Percentiles rank a stretch among this genome's conserved stretches.
phyloP scores from a whole-genome alignment of 2,113 vertebrate species.

The Anseranas semipalmata region DNA sequence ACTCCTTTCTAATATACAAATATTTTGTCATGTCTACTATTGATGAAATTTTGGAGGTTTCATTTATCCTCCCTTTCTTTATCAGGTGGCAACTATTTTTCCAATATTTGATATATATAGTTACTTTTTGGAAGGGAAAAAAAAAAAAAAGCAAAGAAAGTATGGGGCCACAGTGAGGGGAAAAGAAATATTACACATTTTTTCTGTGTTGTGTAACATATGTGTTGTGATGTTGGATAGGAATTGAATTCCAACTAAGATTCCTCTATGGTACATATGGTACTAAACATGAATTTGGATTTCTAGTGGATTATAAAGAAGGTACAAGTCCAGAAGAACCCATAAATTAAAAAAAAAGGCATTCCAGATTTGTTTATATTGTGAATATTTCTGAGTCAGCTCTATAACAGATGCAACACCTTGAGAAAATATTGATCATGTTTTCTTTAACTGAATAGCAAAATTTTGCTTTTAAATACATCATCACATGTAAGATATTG shows the following conservation, averaged over 20 bases:
- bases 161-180: not conserved
- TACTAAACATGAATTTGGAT: slow-evolving; percentile 16
- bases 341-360: slow-evolving; percentile 30
- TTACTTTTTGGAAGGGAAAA: not conserved
- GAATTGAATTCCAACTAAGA: slow-evolving; percentile 59
- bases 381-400: slow-evolving; percentile 43
- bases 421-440: slow-evolving; percentile 51
- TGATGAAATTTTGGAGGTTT: not conserved
- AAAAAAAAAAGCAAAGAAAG: not conserved
- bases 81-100: not conserved
- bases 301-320: slow-evolving; percentile 63
- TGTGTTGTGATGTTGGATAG: slow-evolving; percentile 38
- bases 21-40: not conserved
- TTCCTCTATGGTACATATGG: slow-evolving; percentile 12
- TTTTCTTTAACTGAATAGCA: slow-evolving; percentile 62
- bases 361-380: slow-evolving; percentile 65
- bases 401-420: slow-evolving; percentile 65
- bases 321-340: slow-evolving; percentile 49
- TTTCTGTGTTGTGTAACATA: slow-evolving; percentile 33
- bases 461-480: slow-evolving; percentile 77
- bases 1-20: not conserved
- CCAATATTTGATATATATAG: not conserved
- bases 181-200: slow-evolving; percentile 29
- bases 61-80: slow-evolving; percentile 15
- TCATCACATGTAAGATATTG: slow-evolving; percentile 72